Evolutionary conservation across 1,140 invertebrate species (phyloP).

Genomic region (Dendroctonus ponderosae): DNA sequence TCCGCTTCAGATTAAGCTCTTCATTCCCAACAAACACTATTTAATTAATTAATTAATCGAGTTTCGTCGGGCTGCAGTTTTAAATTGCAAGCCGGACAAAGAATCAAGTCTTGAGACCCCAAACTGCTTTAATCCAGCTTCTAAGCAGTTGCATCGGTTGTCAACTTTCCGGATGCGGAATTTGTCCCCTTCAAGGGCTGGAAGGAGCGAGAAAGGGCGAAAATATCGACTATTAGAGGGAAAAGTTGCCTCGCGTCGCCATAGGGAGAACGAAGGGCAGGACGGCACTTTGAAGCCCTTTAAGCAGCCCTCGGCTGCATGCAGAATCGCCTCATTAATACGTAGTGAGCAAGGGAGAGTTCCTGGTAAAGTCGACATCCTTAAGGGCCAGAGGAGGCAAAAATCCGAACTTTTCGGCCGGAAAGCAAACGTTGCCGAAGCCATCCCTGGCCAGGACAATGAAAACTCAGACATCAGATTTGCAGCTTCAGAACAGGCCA

Average conservation of each 20-base stretch:
- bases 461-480: slow-evolving; percentile 34
- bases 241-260: slow-evolving; percentile 42
- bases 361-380: no score
- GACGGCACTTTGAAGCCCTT: slow-evolving; percentile 1
- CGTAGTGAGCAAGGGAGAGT: no score
- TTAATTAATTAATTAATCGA: no score
- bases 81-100: neutral
- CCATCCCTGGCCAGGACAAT: slow-evolving; percentile 21
- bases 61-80: neutral
- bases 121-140: neutral
- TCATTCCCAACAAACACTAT: no score
- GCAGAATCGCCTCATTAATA: no score
- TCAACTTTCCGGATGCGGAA: no score
- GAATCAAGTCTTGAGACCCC: neutral
- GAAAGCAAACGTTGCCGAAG: no score
- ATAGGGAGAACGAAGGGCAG: slow-evolving; percentile 38
- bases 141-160: no score
- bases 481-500: slow-evolving; percentile 28
- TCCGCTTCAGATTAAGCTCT: no score
- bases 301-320: no score
- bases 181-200: slow-evolving; percentile 1
- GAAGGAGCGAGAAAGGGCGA: slow-evolving; percentile 15
- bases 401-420: no score
- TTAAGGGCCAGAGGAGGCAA: no score
- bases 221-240: slow-evolving; percentile 50